Evolutionary conservation across 2,797 vertebrate genomes (phyloP).

Genomic region (Myiothlypis coronata): DNA sequence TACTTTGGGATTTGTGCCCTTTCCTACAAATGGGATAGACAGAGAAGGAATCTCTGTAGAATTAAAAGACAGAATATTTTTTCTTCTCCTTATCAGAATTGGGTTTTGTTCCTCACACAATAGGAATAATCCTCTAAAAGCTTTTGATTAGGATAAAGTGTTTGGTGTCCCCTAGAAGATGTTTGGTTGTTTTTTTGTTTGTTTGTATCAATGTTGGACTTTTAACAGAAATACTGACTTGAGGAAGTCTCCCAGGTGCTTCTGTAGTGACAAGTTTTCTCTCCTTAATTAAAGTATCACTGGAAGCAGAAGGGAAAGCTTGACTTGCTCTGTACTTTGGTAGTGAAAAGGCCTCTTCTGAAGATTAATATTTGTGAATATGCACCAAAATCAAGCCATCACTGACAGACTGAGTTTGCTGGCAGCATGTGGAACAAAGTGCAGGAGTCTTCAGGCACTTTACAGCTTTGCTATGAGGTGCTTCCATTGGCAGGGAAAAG

Average conservation of each 20-base stretch:
- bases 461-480: slow-evolving; percentile 10
- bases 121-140: neutral
- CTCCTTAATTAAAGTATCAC: neutral
- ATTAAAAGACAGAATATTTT: neutral
- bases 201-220: neutral
- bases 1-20: neutral
- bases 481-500: slow-evolving; percentile 12
- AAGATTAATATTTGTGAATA: neutral
- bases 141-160: neutral
- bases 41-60: neutral
- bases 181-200: neutral
- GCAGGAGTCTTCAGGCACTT: slow-evolving; percentile 15
- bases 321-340: neutral
- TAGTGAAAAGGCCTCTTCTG: neutral
- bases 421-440: neutral
- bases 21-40: neutral
- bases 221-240: neutral
- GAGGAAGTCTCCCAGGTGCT: neutral
- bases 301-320: neutral
- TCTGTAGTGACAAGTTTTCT: neutral
- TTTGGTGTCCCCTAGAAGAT: neutral
- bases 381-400: neutral
- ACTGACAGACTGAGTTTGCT: neutral
- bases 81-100: neutral
- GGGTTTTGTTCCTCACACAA: neutral